Base-by-base conservation (phyloP, 2,113 vertebrate genomes). In the Caranx melampygus region DNA sequence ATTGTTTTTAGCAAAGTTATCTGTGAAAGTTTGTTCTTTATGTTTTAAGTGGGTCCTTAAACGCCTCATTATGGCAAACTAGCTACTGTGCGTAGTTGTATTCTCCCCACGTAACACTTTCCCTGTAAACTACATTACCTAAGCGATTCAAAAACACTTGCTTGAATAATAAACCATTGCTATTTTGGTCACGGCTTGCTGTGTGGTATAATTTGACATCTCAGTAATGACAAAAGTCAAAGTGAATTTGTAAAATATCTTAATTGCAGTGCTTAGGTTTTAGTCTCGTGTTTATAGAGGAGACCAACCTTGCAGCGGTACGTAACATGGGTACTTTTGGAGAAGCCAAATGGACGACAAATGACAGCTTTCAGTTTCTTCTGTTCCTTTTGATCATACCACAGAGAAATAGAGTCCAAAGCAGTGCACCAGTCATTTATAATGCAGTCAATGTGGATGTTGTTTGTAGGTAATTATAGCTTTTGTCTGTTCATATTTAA, bases 391-490 rank as follows among this genome's bases (percentile, higher is more conserved):
- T 83, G 83, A 71, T 72, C 61, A 73, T 67, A 21, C 37, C 64
- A 33, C 51, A 13, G 63, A 54, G 73, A 82, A 78, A 71, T 20
- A 63, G 33, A 82, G 42, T 78, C 84, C 21, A 79, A 73, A 84
- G 59, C 69, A 45, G 72, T 63, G 75, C 61, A 62, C 65, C 40
- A 72, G 79, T 83, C 64, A 78, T 79, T 85, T 85, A 81, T 63
- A 63, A 82, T 64, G 78, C 80, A 52, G 60, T 51, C 47, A 52
- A 57, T 86, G 82, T 75, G 60, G 69, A 77, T 69, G 63, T 80
- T 89, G 52, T 91, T 88, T 90, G 77, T 87, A 71, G 78, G 49
- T 91, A 93, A 94, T 93, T 92, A 87, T 75, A 93, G 40, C 59
- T 75, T 82, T 72, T 75, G 77, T 88, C 52, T 91, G 85, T 65